phyloP scores from a whole-genome alignment of 2,113 vertebrate genomes.

The Carassius gibelio region DNA sequence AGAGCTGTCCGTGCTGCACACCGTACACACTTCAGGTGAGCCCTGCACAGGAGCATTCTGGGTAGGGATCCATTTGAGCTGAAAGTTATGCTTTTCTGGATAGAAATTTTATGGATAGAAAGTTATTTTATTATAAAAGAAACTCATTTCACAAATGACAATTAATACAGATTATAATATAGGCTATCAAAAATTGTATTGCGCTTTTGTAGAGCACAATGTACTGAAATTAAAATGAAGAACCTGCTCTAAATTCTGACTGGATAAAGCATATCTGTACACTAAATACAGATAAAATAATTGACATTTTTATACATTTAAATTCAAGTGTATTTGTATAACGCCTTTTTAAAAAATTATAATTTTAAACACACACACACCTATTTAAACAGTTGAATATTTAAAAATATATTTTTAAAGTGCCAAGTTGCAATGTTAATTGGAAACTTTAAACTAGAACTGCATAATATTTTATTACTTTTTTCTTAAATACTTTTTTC shows the following conservation, averaged over 20 bases:
- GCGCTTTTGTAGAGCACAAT: background rate
- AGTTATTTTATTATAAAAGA: background rate
- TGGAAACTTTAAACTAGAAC: background rate
- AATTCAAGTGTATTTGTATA: too few species aligned
- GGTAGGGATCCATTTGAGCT: conserved; percentile 36
- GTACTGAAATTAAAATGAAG: background rate
- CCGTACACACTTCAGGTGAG: conserved; percentile 41
- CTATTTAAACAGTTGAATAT: background rate
- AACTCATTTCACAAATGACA: background rate
- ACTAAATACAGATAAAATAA: too few species aligned
- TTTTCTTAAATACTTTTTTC: background rate
- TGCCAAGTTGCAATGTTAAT: background rate
- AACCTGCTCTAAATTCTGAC: background rate
- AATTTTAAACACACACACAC: background rate
- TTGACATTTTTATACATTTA: background rate
- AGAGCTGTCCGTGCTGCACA: conserved; percentile 64
- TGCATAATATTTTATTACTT: background rate
- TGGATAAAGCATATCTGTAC: background rate
- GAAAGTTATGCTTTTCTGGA: background rate
- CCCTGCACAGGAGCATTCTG: background rate
- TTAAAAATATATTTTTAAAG: background rate
- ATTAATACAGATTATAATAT: background rate
- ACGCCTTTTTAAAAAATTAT: too few species aligned
- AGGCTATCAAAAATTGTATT: background rate
- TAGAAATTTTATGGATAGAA: background rate